Conservation (phyloP, 2,113 vertebrate genomes). For the Alaudala cheleensis region DNA sequence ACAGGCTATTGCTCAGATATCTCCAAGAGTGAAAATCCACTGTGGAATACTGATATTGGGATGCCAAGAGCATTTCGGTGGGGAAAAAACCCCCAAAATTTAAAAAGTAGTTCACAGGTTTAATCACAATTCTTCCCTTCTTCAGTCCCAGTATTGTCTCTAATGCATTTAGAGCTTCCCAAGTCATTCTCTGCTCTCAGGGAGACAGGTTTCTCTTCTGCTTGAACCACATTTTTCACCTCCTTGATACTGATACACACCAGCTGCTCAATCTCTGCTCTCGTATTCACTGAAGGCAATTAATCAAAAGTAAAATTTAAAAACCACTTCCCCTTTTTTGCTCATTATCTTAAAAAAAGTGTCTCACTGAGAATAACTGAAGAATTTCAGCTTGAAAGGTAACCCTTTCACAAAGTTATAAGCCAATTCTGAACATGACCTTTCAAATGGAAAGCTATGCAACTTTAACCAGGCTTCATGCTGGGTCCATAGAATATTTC, state of each 20-base stretch:
- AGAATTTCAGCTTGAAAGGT: conserved; percentile 45
- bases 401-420: conserved; percentile 23
- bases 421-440: conserved; percentile 36
- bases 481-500: conserved; percentile 48
- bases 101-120: background rate
- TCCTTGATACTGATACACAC: background rate
- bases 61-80: background rate
- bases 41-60: background rate
- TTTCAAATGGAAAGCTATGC: conserved; percentile 56
- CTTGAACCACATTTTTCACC: conserved; percentile 14
- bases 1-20: background rate
- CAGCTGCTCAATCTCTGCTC: background rate
- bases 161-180: background rate
- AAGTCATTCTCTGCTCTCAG: background rate
- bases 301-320: conserved; percentile 53
- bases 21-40: background rate
- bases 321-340: background rate
- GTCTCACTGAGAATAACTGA: conserved; percentile 27
- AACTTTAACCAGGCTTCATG: conserved; percentile 55
- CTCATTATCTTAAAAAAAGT: conserved; percentile 30
- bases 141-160: background rate
- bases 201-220: background rate
- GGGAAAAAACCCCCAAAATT: background rate
- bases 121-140: background rate
- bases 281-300: background rate